Evolutionary conservation across 2,888 invertebrate genomes (phyloP).

Genomic region (Cotesia congregata): DNA sequence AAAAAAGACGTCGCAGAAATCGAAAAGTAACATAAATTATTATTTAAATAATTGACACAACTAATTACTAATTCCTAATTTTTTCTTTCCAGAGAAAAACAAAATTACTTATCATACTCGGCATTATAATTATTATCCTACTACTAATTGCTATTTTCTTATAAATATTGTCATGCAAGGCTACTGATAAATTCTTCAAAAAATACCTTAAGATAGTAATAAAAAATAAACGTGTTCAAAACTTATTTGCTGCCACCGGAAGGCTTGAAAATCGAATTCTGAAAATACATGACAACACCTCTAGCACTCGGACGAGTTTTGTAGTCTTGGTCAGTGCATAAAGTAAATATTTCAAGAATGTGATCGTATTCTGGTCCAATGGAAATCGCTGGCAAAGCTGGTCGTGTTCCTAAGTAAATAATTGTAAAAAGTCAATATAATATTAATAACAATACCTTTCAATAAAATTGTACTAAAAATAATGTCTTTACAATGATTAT

Average conservation of each 20-base stretch:
- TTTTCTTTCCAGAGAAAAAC: conserved; percentile 70
- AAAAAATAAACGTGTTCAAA: conserved; percentile 17
- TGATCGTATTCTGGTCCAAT: conserved; percentile 75
- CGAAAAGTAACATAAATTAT: conserved; percentile 71
- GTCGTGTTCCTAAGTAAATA: conserved; percentile 76
- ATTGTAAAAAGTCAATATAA: not conserved
- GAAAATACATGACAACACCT: conserved; percentile 71
- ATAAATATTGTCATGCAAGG: not conserved
- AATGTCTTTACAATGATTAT: not conserved
- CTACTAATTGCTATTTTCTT: conserved; percentile 59
- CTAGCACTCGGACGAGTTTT: conserved; percentile 76
- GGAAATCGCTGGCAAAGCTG: conserved; percentile 77
- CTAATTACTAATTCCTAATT: conserved; percentile 7
- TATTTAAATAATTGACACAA: conserved; percentile 9
- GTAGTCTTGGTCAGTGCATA: conserved; percentile 78
- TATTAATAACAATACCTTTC: too few species aligned
- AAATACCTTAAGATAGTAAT: conserved; percentile 27
- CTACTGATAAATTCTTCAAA: conserved; percentile 33
- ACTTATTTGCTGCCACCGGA: conserved; percentile 31
- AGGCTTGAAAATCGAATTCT: conserved; percentile 57
- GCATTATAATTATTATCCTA: conserved; percentile 61
- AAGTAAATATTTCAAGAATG: conserved; percentile 79
- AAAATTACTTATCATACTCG: conserved; percentile 62
- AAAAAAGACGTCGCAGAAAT: conserved; percentile 70
- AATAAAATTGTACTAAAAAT: conserved; percentile 13